Percentiles rank a stretch among this genome's conserved stretches.
Evolutionary conservation across 2,113 vertebrate genomes (phyloP).

Genomic region (Eudyptes chrysolophus): DNA sequence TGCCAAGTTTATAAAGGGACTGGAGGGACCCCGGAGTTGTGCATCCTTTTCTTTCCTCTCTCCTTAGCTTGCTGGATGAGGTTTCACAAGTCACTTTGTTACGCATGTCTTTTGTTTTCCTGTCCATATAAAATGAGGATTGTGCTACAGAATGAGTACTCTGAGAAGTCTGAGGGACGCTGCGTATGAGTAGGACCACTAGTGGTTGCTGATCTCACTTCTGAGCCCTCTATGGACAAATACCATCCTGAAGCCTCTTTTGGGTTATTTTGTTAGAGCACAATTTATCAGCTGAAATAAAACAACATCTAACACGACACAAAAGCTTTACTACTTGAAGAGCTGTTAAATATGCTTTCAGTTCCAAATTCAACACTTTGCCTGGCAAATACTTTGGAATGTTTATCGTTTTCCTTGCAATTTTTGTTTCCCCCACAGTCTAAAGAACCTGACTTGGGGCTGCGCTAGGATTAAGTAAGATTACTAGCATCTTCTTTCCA

Average conservation of each 20-base stretch:
- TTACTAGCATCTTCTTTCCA: conserved; percentile 68
- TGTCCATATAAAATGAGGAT: fast-evolving
- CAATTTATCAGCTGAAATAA: not conserved
- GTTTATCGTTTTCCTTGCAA: conserved; percentile 58
- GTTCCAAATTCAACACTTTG: not conserved
- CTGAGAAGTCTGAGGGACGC: not conserved
- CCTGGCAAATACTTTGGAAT: not conserved
- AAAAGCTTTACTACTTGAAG: not conserved
- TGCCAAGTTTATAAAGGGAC: not conserved
- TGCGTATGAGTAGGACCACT: fast-evolving
- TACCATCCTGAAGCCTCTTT: not conserved
- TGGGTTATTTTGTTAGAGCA: not conserved
- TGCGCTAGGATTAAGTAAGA: conserved; percentile 78
- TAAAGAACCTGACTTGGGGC: conserved; percentile 56
- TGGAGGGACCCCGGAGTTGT: not conserved
- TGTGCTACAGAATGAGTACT: not conserved
- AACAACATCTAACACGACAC: not conserved
- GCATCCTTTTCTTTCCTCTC: not conserved
- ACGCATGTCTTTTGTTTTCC: not conserved
- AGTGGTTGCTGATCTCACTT: not conserved
- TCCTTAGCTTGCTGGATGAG: not conserved
- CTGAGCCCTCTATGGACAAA: not conserved
- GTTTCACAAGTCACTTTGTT: not conserved
- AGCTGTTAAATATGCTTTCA: not conserved
- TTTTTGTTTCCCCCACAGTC: conserved; percentile 80